Evolutionary conservation across 1,140 invertebrate genomes (phyloP), one percentile per base, ranked within the genome.

Genomic region (Ceratosolen solmsi): DNA sequence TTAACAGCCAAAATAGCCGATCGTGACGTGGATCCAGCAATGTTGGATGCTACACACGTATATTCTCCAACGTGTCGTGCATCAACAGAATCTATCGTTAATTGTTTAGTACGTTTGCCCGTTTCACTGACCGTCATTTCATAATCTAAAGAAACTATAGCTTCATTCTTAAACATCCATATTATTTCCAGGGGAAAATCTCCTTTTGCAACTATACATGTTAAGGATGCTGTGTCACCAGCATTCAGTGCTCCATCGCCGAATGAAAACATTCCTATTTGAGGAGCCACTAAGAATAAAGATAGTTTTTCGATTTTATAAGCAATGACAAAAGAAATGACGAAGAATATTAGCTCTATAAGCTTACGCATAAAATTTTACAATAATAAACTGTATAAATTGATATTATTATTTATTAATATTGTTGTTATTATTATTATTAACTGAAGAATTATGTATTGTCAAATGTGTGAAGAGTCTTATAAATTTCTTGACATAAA

Each of bases 201-300:
- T 2, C 94, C 94, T 85, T 93, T 93, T 4, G 92, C 90, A 54
- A 81, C 7, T 92, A 92, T 88, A 71, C 93, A 93, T 1, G 11
- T 92, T 0, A 93, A 87, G 91, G 86, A 94, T 93, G 4, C 90
- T 13, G 93, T 93, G 51, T 92, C 91, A 20, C 92, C 91, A 4
- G 93, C 91, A 86, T 94, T 93, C 1, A 92, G 87, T 33, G 93
- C 89, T 72, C 93, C 90, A 22, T 92, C 91, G 20, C 94, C 94
- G 86, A 96, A 96, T 70, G 92, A 91, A 89, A 96, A 96, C 72
- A 94, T 94, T 90, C 94, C 93, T 84, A 96, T 94, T 91, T 94
- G 93, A 92, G 90, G 83, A 84, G 87, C 83, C 54, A 90, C 89
- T 90, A 75, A 15, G 27, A 60, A 49, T 22, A 81, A 68, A 68